Evolutionary conservation across 2,797 vertebrate species (phyloP).

Genomic region (Linurgus olivaceus): DNA sequence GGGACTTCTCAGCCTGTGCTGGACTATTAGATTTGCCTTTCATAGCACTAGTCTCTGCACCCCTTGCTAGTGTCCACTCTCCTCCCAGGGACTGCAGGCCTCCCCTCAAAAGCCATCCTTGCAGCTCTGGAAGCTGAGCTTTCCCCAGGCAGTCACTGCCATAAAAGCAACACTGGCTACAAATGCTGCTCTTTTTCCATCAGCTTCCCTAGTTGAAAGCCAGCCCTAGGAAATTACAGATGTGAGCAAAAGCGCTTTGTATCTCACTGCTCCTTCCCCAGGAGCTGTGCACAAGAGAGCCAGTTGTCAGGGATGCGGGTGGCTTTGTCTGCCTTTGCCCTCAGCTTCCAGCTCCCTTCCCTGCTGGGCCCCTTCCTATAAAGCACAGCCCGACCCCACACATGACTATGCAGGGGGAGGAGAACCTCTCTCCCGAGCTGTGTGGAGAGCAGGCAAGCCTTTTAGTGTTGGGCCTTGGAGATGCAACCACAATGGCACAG

Average conservation of each 20-base stretch:
- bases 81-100: background rate
- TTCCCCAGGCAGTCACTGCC: background rate
- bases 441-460: background rate
- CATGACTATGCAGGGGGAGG: background rate
- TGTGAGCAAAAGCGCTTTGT: background rate
- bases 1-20: background rate
- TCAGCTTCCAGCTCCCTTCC: slow-evolving; percentile 3
- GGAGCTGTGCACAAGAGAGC: background rate
- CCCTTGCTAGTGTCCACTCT: background rate
- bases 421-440: background rate
- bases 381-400: background rate
- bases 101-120: background rate
- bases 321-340: slow-evolving; percentile 19
- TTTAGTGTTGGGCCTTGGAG: background rate
- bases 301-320: background rate
- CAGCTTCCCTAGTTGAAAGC: background rate
- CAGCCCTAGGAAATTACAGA: background rate
- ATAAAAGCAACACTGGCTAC: background rate
- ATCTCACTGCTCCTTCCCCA: background rate
- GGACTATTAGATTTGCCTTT: background rate
- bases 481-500: background rate
- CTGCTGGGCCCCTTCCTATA: background rate
- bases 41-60: background rate
- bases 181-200: background rate
- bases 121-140: background rate